These are phyloP conservation scores for Globodera rostochiensis DNA, from an alignment of 1,140 invertebrate species.

Conservation along the genomic window DNA sequence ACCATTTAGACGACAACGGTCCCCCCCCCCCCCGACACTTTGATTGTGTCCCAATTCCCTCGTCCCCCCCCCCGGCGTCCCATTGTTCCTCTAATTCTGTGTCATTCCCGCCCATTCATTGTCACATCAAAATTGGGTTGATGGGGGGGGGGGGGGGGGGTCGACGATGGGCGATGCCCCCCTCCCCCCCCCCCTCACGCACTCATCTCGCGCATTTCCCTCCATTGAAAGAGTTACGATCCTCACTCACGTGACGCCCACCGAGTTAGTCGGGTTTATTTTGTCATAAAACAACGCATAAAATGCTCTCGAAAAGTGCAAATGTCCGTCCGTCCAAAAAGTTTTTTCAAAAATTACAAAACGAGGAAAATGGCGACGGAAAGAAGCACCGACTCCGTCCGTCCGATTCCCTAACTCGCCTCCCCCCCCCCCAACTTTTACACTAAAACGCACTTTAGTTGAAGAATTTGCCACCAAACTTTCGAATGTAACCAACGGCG, in stretches of 20 bases:
- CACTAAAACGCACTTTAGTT: not conserved
- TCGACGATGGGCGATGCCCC: not conserved
- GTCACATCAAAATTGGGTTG: not conserved
- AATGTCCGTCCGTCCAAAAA: too few relatives aligned
- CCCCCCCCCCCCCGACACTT: not conserved
- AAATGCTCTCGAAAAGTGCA: too few relatives aligned
- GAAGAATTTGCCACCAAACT: not conserved
- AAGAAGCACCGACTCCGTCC: too few relatives aligned
- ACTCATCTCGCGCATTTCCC: not conserved
- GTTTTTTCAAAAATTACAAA: too few relatives aligned
- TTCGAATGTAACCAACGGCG: conserved; percentile 10
- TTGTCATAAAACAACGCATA: too few relatives aligned
- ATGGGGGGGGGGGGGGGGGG: too few relatives aligned
- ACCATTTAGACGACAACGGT: not conserved
- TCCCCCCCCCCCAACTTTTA: not conserved
- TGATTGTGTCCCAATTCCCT: not conserved
- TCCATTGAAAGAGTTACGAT: not conserved
- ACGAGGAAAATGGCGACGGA: too few relatives aligned
- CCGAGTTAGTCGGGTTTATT: too few relatives aligned
- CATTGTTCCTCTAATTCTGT: not conserved
- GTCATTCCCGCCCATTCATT: not conserved
- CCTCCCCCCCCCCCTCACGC: too few relatives aligned
- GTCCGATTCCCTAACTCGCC: too few relatives aligned
- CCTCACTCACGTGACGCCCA: too few relatives aligned
- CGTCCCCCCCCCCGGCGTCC: not conserved